Base-by-base conservation (phyloP, 2,888 invertebrate genomes). In the Nasonovia ribisnigri region DNA sequence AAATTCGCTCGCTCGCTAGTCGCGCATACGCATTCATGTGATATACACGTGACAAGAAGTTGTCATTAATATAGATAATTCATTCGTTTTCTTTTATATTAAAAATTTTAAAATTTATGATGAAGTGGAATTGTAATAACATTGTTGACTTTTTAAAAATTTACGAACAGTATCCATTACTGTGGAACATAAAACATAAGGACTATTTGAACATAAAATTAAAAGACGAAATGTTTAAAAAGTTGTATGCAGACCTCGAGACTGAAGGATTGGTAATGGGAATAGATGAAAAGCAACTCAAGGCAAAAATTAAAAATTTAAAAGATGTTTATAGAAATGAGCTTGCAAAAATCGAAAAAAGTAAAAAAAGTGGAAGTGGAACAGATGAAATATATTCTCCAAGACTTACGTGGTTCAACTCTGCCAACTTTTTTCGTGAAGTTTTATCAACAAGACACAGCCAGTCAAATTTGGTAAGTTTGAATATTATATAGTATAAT, bases 261-360 rank as follows among this genome's bases (percentile, higher is more conserved):
- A 89, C 1, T 60, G 24, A 89, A 89, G 89, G 89, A 89, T 60
- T 89, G 57, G 89, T 89, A 89, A 20, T n/a, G n/a, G 29, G 60
- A 46, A 89, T 60, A n/a, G 43, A 89, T 20, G 89, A 89, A 89
- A 89, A 89, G 60, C 60, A 89, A 89, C 89, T 89, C 5, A 60
- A 89, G 16, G 89, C 89, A 11, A 89, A 89, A 89, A 60, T 60
- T n/a, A 89, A 89, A 60, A 89, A 89, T 89, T 16, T 89, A 89
- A 89, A 89, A 20, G 43, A 90, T 90, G 67, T 90, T 90, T 60
- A 90, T 90, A 13, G 60, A n/a, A 90, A 90, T 20, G 88, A 88
- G 11, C 46, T 86, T 3, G 86, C 86, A 10, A 86, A 86, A 86
- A 86, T 86, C 2, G 86, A 86, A 86, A 86, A 86, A 46, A 88